Evolutionary conservation across 2,797 vertebrate species (phyloP), one percentile per base, ranked within the genome.

Genomic region (Enoplosus armatus): DNA sequence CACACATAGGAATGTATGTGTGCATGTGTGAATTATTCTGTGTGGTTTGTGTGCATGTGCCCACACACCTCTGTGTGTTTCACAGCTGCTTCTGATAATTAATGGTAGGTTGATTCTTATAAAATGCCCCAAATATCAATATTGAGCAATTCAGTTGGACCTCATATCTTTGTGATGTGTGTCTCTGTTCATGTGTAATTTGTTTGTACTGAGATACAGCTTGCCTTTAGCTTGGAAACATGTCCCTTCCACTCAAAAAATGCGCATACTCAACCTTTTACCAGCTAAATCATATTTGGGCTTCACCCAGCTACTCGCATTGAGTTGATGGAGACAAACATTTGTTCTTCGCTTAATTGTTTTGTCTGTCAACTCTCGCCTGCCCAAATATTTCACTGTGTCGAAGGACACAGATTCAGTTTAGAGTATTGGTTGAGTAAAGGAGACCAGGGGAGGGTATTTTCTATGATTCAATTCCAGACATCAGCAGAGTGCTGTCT

Each of bases 71-170:
- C 39, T 85, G 53, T 75, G 69, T 66, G 59, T 70, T 88, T 85
- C 48, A 80, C 87, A 85, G 81, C 82, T 90, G 80, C 71, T 80
- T 77, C 62, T 72, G 27, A 75, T 78, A 62, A 79, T 83, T 53
- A 77, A 83, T 81, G 41, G 16, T 63, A 15, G 56, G 31, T 50
- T 18, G 0, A 27, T 27, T 56, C 26, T 55, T 43, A 78, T 71
- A 73, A 87, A 85, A 58, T 61, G 14, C 0, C 3, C 41, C 55
- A 20, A 65, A 63, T 66, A 5, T 75, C 45, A 39, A 3, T 66
- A 20, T 31, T 73, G 50, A 55, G 55, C 43, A 71, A 3, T 64
- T 53, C 53, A 50, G 39, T 47, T 20, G n/a, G 18, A 63, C 35
- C 15, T 68, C 4, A 16, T 20, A 5, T 67, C 35, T 15, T 24